Percentiles rank a stretch among this genome's conserved stretches.
Conservation (phyloP, 2,113 vertebrate genomes). For the Excalfactoria chinensis region DNA sequence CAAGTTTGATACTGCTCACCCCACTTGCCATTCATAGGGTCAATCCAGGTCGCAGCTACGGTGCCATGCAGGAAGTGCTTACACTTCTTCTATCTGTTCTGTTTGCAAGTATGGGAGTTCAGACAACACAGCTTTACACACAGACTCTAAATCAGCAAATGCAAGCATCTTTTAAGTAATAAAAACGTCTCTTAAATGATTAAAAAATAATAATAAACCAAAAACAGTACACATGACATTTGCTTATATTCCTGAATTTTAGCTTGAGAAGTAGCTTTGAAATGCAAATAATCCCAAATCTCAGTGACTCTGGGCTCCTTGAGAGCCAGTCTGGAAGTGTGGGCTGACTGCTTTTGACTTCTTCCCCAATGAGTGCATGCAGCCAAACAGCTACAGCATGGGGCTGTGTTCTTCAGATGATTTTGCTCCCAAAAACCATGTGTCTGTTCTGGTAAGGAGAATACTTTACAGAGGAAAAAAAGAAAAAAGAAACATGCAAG, state of each 20-base stretch:
- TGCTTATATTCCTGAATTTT: slow-evolving; percentile 11
- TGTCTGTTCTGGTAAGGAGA: background rate
- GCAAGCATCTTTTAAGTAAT: slow-evolving; percentile 9
- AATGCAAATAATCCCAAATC: slow-evolving; percentile 2
- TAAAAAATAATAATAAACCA: background rate
- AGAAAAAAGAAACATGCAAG: background rate
- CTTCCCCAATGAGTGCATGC: background rate
- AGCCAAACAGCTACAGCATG: background rate
- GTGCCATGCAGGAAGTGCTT: background rate
- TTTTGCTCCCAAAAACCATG: background rate
- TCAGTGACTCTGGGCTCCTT: background rate
- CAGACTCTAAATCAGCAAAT: background rate
- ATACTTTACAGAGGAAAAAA: background rate
- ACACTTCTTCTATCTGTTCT: slow-evolving; percentile 2
- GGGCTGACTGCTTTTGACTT: background rate
- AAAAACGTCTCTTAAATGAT: background rate
- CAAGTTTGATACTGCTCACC: background rate
- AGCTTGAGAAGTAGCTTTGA: background rate
- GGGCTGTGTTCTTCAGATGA: background rate
- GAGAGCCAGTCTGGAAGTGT: background rate
- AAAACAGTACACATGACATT: background rate
- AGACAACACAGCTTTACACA: background rate
- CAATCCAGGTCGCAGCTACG: background rate
- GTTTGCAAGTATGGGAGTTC: slow-evolving; percentile 20
- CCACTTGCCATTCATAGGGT: background rate